Evolutionary conservation across 37 sponge, comb jelly and placozoan genomes (phyloP).

Genomic region (Cladorhizidae sp.): DNA sequence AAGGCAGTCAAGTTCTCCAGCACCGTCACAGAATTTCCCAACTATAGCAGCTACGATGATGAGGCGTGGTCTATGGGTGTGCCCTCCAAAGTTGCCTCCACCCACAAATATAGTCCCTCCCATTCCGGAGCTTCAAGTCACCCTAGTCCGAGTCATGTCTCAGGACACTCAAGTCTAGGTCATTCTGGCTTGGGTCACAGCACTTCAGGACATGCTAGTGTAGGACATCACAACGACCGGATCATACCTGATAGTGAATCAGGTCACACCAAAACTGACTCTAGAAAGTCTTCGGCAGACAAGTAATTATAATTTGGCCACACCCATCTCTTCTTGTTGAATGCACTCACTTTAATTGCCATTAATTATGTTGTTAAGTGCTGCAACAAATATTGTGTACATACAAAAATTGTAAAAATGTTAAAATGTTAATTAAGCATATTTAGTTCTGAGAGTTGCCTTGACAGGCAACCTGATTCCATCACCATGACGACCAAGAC

Average conservation of each 20-base stretch:
- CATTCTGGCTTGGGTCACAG: background rate
- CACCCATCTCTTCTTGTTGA: too few relatives aligned
- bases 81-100: background rate
- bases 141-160: background rate
- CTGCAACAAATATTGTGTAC: too few relatives aligned
- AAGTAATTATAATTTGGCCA: background rate
- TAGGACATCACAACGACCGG: background rate
- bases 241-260: background rate
- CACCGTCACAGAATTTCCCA: slow-evolving; percentile 28
- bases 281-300: background rate
- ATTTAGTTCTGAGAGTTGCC: slow-evolving; percentile 28
- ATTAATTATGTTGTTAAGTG: too few relatives aligned
- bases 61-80: background rate
- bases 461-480: slow-evolving; percentile 62
- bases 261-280: slow-evolving; percentile 2
- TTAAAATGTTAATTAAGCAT: slow-evolving; percentile 38
- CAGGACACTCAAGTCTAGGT: slow-evolving; percentile 1
- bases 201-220: slow-evolving; percentile 7
- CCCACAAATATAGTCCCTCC: background rate
- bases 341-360: too few relatives aligned
- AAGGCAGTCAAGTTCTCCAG: slow-evolving; percentile 37
- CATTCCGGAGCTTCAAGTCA: background rate
- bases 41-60: slow-evolving; percentile 12
- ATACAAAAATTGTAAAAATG: too few relatives aligned
- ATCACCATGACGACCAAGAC: slow-evolving; percentile 53